phyloP scores from a whole-genome alignment of 2,113 vertebrate species.

The Clarias batrachus region DNA sequence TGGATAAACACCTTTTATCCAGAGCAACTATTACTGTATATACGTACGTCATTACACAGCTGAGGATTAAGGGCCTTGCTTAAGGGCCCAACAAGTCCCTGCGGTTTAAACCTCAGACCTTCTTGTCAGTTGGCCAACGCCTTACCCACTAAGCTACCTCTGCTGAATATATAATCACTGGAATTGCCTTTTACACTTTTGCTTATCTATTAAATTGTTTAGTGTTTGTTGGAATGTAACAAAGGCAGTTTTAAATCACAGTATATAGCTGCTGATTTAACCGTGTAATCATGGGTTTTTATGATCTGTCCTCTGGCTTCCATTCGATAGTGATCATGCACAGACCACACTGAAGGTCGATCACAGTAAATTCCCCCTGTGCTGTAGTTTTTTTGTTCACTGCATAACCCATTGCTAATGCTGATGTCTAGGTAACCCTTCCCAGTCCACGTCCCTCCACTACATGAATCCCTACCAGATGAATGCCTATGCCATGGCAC shows the following conservation, averaged over 20 bases:
- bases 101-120: no score
- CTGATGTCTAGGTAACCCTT: constrained; percentile 78
- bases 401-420: not conserved
- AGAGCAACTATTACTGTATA: no score
- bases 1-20: no score
- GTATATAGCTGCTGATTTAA: not conserved
- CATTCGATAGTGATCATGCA: not conserved
- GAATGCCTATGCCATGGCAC: constrained; percentile 90
- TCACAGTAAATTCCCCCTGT: not conserved
- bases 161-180: not conserved
- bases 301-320: not conserved
- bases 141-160: no score
- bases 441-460: constrained; percentile 90
- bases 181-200: not conserved
- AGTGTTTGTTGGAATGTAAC: not conserved
- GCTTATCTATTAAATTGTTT: not conserved
- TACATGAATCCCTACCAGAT: constrained; percentile 97
- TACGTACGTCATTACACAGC: no score
- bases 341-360: no score
- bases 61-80: no score
- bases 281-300: not conserved
- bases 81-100: no score
- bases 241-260: not conserved
- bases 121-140: no score
- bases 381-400: not conserved